Evolutionary conservation across 1,140 invertebrate genomes (phyloP), one percentile per base, ranked within the genome.

Genomic region (Littorina saxatilis): DNA sequence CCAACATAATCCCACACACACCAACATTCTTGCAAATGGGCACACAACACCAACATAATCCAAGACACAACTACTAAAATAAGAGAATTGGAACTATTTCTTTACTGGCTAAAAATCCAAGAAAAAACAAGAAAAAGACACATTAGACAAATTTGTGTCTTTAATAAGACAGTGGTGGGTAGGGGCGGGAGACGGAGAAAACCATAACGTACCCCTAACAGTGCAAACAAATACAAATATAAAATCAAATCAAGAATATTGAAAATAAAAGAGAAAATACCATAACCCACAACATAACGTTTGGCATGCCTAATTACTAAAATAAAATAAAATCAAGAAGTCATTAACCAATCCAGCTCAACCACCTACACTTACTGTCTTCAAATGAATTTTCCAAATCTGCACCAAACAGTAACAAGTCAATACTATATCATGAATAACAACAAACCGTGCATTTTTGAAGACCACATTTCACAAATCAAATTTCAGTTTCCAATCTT

Each of bases 71-170:
- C 9, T 7, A 61, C 58, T 13, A 72, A 72, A 20, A 37, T n/a
- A n/a, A n/a, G n/a, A n/a, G n/a, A n/a, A n/a, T n/a, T n/a, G n/a
- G n/a, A n/a, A n/a, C n/a, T n/a, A n/a, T n/a, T n/a, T n/a, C n/a
- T n/a, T n/a, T n/a, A n/a, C n/a, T n/a, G n/a, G n/a, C n/a, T n/a
- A n/a, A 61, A 61, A 61, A 61, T 61, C n/a, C n/a, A 61, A 23
- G 7, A n/a, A 5, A 23, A n/a, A 61, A 61, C 9, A 7, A 61
- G 9, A 61, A 72, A 72, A 20, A 37, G 5, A 72, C 39, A 39
- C 20, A 72, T 15, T n/a, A 72, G 5, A 72, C 68, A 72, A 72
- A 72, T n/a, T n/a, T n/a, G n/a, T n/a, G n/a, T n/a, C n/a, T n/a
- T n/a, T n/a, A n/a, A n/a, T n/a, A n/a, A n/a, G n/a, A n/a, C n/a